A percentile compares a stretch with the other conserved stretches of the same genome.
Conservation (phyloP, 2,797 vertebrate genomes). For the Crocidura indochinensis region DNA sequence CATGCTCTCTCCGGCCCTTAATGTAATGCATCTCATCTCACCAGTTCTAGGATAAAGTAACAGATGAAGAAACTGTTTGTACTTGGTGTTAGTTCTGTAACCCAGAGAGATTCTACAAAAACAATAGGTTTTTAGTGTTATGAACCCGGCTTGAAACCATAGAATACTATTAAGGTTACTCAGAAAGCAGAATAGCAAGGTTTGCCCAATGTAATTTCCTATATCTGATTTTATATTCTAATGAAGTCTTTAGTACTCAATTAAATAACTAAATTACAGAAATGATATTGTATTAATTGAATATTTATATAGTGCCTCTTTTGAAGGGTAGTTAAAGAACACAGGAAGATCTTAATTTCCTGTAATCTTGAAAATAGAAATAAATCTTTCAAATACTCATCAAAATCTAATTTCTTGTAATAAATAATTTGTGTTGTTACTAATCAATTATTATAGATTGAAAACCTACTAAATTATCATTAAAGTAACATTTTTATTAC, state of each 20-base stretch:
- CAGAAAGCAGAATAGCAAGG: constrained; percentile 1
- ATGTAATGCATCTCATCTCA: neutral
- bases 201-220: neutral
- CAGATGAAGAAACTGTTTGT: neutral
- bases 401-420: constrained; percentile 24
- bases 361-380: neutral
- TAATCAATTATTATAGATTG: neutral
- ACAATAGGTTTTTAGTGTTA: neutral
- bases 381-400: constrained; percentile 47
- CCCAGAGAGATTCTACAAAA: neutral
- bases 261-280: neutral
- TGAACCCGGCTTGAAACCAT: neutral
- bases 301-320: neutral
- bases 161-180: neutral
- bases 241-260: constrained; percentile 17
- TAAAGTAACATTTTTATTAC: constrained; percentile 32
- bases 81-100: neutral
- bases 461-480: neutral
- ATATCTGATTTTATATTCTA: neutral
- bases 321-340: constrained; percentile 10
- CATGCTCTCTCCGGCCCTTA: too few relatives aligned
- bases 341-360: constrained; percentile 25
- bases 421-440: constrained; percentile 49
- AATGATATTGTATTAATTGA: neutral
- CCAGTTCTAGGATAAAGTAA: neutral